A percentile compares a stretch with the other conserved stretches of the same genome.
These are phyloP conservation scores for Stictonetta naevosa DNA, from an alignment of 2,113 vertebrate species.

Conservation along the genomic window DNA sequence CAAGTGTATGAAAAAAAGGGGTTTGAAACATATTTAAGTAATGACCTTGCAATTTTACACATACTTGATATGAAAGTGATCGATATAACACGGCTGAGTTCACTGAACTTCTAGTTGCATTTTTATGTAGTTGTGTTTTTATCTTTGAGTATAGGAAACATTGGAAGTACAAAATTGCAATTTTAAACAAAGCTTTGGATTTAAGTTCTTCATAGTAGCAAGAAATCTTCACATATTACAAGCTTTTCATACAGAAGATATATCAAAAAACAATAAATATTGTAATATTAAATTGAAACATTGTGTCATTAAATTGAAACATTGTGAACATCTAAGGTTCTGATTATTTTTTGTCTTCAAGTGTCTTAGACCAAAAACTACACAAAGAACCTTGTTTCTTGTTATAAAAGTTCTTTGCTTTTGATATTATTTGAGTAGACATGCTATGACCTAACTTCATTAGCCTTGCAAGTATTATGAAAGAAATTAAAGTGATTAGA, in stretches of 20 bases:
- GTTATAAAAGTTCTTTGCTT: neutral
- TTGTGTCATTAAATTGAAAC: no score
- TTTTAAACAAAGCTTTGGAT: neutral
- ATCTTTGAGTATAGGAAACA: neutral
- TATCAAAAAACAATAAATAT: neutral
- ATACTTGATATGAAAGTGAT: neutral
- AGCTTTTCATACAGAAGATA: neutral
- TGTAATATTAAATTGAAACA: neutral
- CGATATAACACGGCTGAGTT: neutral
- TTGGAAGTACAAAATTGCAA: neutral
- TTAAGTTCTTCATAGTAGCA: neutral
- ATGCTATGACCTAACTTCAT: neutral
- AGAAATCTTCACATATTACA: neutral
- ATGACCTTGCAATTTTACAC: neutral
- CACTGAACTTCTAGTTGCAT: neutral
- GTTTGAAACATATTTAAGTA: neutral
- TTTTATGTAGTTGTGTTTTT: neutral
- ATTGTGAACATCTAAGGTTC: neutral
- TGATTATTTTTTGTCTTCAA: neutral
- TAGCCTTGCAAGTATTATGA: neutral
- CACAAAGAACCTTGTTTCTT: neutral
- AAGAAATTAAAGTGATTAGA: neutral
- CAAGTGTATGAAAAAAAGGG: neutral
- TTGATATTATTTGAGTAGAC: neutral
- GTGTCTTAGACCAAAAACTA: neutral